Base-by-base conservation (phyloP, 2,888 invertebrate genomes). In the Heliconius erato region DNA sequence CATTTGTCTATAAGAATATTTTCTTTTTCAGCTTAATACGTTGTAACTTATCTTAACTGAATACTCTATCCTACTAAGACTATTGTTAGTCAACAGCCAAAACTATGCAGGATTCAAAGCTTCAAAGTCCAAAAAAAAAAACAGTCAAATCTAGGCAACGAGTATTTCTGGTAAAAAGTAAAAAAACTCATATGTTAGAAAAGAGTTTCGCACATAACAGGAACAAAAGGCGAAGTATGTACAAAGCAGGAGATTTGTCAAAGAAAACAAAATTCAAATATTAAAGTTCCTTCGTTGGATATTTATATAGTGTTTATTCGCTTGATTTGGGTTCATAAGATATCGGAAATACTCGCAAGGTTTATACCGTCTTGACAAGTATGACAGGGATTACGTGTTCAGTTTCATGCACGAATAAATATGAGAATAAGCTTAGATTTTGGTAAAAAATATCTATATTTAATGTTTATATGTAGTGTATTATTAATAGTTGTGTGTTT, bases 151-250 rank as follows among this genome's bases (percentile, higher is more conserved):
- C 44, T 72, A 72, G 72, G 72, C 72, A 71, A 71, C 69, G 44
- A 72, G 40, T 44, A 26, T 44, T 44, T 44, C 71, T 71, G 16
- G 14, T 72, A 44, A 49, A 49, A 72, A 26, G 44, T 72, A 72
- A 72, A 71, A 72, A 69, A 72, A 67, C 72, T 72, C 72, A 28
- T 72, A 72, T 72, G 72, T 72, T 72, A 72, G 72, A 72, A 72
- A 72, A 72, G 72, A 72, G 26, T 44, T 72, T 26, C 71, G n/a
- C 71, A 72, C 44, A 89, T 87, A 89, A 89, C 90, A 78, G 80
- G 78, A 65, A 80, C 79, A 82, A 72, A 84, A 79, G 79, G 35
- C 76, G 40, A 35, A 76, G 35, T 59, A 76, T n/a, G 7, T 44
- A 72, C 76, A 35, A 76, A 76, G 35, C 63, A 32, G 63, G 63